phyloP scores from a whole-genome alignment of 1,140 invertebrate genomes.

The Lucilia sericata region DNA sequence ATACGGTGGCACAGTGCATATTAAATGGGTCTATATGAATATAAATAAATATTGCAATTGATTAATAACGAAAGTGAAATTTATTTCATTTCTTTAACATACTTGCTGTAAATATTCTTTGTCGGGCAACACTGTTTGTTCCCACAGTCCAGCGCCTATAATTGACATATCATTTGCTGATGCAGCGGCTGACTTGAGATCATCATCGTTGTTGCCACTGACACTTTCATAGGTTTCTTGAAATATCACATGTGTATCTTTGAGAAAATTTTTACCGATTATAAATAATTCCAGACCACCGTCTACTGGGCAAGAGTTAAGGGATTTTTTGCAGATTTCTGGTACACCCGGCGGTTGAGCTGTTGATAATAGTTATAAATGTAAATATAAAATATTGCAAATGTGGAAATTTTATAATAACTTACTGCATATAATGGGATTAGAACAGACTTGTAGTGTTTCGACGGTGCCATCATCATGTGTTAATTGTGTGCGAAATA shows the following conservation, averaged over 20 bases:
- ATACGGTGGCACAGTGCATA: constrained; percentile 90
- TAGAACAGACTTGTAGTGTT: constrained; percentile 91
- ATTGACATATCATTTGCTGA: constrained; percentile 47
- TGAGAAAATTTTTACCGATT: constrained; percentile 96
- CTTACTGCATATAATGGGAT: constrained; percentile 96
- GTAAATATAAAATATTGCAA: too few species aligned
- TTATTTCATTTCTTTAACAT: not conserved
- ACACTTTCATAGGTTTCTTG: constrained; percentile 72
- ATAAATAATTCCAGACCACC: constrained; percentile 94
- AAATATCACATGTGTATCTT: constrained; percentile 92
- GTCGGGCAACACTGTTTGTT: constrained; percentile 81
- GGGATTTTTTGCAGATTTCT: constrained; percentile 94
- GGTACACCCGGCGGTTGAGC: constrained; percentile 95
- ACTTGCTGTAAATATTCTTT: constrained; percentile 88
- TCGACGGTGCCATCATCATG: constrained; percentile 81
- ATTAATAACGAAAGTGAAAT: not conserved
- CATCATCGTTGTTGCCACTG: constrained; percentile 56
- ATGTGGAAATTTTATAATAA: constrained; percentile 54
- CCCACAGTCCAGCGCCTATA: constrained; percentile 74
- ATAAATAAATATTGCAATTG: not conserved
- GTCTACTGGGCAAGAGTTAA: constrained; percentile 80
- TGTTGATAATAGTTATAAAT: constrained; percentile 65
- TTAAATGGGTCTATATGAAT: constrained; percentile 84
- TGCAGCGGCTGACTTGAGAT: constrained; percentile 61
- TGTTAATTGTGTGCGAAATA: constrained; percentile 86